phyloP scores from a whole-genome alignment of 2,113 vertebrate genomes.

The Brachionichthys hirsutus region DNA sequence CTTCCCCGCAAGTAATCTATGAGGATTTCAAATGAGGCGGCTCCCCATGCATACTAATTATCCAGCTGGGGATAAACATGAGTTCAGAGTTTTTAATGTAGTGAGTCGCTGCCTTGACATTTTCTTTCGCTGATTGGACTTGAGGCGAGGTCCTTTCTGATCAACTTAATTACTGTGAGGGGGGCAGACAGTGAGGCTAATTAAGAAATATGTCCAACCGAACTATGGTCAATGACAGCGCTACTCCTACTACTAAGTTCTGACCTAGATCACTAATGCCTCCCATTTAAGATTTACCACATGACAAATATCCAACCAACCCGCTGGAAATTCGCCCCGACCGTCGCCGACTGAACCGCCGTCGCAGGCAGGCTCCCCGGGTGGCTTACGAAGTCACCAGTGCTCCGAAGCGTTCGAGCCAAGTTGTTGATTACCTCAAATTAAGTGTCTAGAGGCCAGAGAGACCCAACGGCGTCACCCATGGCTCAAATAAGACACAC shows the following conservation, averaged over 20 bases:
- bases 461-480: constrained; percentile 36
- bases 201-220: constrained; percentile 72
- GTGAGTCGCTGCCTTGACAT: constrained; percentile 47
- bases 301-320: constrained; percentile 70
- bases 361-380: constrained; percentile 36
- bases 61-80: constrained; percentile 64
- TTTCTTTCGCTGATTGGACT: constrained; percentile 47
- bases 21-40: constrained; percentile 56
- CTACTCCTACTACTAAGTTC: constrained; percentile 53
- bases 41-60: constrained; percentile 67
- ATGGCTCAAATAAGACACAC: constrained; percentile 6
- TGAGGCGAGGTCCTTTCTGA: constrained; percentile 72
- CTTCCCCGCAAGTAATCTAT: constrained; percentile 61
- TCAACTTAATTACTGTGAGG: constrained; percentile 72
- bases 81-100: constrained; percentile 58
- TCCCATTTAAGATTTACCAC: constrained; percentile 66
- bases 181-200: constrained; percentile 73
- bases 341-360: constrained; percentile 42
- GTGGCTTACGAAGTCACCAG: constrained; percentile 45
- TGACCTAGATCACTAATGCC: constrained; percentile 69
- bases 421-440: constrained; percentile 72
- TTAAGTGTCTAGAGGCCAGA: constrained; percentile 45
- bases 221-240: constrained; percentile 66
- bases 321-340: constrained; percentile 40
- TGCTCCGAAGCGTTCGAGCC: constrained; percentile 59